Evolutionary conservation across 1,140 invertebrate species (phyloP).

Genomic region (Bilobella aurantiaca): DNA sequence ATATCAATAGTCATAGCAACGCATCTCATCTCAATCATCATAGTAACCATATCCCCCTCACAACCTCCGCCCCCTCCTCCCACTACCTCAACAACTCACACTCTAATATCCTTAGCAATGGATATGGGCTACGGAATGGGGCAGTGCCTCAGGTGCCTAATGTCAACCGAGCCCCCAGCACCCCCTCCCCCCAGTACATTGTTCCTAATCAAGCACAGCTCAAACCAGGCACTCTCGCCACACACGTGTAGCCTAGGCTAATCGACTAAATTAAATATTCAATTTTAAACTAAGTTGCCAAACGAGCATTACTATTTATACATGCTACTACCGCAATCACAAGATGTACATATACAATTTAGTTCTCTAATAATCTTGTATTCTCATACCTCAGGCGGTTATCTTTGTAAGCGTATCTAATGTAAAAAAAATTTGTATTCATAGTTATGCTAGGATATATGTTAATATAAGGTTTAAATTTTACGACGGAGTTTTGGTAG

Average conservation of each 20-base stretch:
- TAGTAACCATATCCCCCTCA: constrained; percentile 19
- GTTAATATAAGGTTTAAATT: too few relatives aligned
- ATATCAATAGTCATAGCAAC: constrained; percentile 11
- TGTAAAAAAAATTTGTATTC: too few relatives aligned
- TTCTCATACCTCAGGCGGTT: too few relatives aligned
- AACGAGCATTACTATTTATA: too few relatives aligned
- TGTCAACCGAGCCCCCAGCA: constrained; percentile 39
- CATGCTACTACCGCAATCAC: too few relatives aligned
- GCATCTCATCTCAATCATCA: constrained; percentile 22
- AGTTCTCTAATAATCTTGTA: too few relatives aligned
- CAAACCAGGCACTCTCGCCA: constrained; percentile 49
- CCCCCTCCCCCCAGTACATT: constrained; percentile 45
- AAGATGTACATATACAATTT: too few relatives aligned
- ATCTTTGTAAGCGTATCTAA: too few relatives aligned
- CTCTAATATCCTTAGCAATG: constrained; percentile 19
- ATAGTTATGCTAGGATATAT: too few relatives aligned
- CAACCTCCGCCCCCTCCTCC: constrained; percentile 2
- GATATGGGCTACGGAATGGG: constrained; percentile 44
- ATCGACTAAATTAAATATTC: too few relatives aligned
- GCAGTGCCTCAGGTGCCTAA: constrained; percentile 45
- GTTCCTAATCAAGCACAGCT: constrained; percentile 42
- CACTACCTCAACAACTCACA: constrained; percentile 32
- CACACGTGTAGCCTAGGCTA: constrained; percentile 51
- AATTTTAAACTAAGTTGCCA: too few relatives aligned
- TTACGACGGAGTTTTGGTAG: too few relatives aligned